Evolutionary conservation across 2,797 vertebrate species (phyloP).

Genomic region (Poecilia wingei): DNA sequence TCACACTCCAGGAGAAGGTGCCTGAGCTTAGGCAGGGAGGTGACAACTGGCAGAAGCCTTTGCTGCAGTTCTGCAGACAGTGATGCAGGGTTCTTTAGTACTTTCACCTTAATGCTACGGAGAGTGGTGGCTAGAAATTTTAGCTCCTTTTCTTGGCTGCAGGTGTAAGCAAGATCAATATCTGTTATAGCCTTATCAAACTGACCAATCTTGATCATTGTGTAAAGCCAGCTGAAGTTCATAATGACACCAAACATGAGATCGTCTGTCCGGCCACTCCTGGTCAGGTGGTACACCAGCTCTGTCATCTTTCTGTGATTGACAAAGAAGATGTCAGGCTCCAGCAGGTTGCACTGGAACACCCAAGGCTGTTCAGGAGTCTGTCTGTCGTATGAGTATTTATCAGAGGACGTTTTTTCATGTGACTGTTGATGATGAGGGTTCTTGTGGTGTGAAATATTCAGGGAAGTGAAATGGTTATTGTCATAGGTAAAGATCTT

Average conservation of each 20-base stretch:
- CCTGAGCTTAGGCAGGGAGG: slow-evolving; percentile 95
- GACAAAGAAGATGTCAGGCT: slow-evolving; percentile 98
- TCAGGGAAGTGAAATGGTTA: slow-evolving; percentile 89
- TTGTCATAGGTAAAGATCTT: slow-evolving; percentile 91
- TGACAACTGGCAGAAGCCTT: slow-evolving; percentile 95
- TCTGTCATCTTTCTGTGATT: slow-evolving; percentile 99
- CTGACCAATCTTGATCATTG: slow-evolving; percentile 98
- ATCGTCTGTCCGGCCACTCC: slow-evolving; percentile 93
- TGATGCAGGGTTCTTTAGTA: slow-evolving; percentile 92
- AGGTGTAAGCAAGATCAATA: slow-evolving; percentile 94
- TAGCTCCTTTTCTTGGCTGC: slow-evolving; percentile 95
- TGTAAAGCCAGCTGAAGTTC: slow-evolving; percentile 99
- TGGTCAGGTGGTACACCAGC: slow-evolving; percentile 92
- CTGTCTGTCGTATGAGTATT: slow-evolving; percentile 94
- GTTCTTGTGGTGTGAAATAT: slow-evolving; percentile 87
- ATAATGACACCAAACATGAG: slow-evolving; percentile 97
- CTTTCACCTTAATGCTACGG: slow-evolving; percentile 92
- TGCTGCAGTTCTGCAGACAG: slow-evolving; percentile 97
- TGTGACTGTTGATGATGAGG: slow-evolving; percentile 85
- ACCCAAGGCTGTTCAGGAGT: slow-evolving; percentile 98
- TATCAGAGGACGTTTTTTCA: slow-evolving; percentile 89
- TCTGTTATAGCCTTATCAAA: slow-evolving; percentile 94
- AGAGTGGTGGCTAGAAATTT: slow-evolving; percentile 95
- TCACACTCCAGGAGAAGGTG: slow-evolving; percentile 98
- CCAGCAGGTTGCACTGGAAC: slow-evolving; percentile 96